Conservation (phyloP, 2,113 vertebrate species). For the Pelecanus crispus region DNA sequence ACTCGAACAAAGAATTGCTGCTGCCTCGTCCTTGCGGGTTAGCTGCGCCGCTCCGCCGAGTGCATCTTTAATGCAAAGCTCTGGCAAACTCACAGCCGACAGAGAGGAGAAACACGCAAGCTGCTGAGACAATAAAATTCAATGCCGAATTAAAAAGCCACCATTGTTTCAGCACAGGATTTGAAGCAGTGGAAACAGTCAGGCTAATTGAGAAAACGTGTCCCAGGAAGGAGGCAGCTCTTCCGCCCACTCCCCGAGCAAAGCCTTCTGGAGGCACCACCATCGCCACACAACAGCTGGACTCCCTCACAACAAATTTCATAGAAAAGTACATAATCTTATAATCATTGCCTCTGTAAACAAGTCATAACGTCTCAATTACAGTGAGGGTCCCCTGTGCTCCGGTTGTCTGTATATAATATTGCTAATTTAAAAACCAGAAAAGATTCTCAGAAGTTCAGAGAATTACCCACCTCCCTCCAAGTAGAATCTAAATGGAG, state of each 20-base stretch:
- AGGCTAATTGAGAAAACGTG: background rate
- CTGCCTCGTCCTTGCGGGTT: background rate
- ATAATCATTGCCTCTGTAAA: conserved; percentile 24
- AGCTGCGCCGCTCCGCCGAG: background rate
- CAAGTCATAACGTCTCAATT: conserved; percentile 4
- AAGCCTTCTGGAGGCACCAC: background rate
- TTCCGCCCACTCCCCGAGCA: background rate
- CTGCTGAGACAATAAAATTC: background rate
- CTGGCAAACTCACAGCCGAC: background rate
- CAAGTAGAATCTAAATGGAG: conserved; percentile 10
- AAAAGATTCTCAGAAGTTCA: conserved; percentile 7
- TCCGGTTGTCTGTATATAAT: background rate
- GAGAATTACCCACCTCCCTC: conserved; percentile 30
- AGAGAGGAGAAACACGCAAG: background rate
- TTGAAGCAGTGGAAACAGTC: background rate
- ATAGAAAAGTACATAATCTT: background rate
- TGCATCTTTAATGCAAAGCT: accelerated
- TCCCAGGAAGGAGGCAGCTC: background rate
- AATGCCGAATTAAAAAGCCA: background rate
- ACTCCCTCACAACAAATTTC: background rate
- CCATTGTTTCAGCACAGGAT: background rate
- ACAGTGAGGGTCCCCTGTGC: background rate
- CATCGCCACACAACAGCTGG: background rate
- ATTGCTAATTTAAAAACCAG: background rate
- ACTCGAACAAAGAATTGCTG: accelerated